Percentiles rank a stretch among this genome's conserved stretches.
These are phyloP conservation scores for Rhinatrema bivittatum DNA, from an alignment of 2,797 vertebrate species.

Conservation along the genomic window DNA sequence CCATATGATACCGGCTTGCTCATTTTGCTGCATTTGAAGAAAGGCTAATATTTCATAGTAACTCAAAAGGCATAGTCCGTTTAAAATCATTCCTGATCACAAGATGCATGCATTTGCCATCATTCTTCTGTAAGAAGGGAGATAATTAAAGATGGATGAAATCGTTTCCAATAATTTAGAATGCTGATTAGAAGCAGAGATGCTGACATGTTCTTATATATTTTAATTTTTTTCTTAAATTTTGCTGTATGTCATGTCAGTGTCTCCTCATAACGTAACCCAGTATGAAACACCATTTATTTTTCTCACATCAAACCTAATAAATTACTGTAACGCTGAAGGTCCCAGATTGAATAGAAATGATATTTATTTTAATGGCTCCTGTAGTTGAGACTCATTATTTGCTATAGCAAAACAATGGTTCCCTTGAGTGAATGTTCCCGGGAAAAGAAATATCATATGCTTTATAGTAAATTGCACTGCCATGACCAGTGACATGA, in stretches of 20 bases:
- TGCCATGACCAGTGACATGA: too few relatives aligned
- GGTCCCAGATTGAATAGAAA: too few relatives aligned
- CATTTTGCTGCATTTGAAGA: background rate
- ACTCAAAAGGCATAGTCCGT: constrained; percentile 5
- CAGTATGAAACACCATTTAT: background rate
- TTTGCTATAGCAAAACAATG: too few relatives aligned
- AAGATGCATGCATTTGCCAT: background rate
- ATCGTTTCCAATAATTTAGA: constrained; percentile 13
- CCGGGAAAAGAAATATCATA: too few relatives aligned
- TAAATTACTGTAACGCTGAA: too few relatives aligned
- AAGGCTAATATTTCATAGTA: constrained; percentile 13
- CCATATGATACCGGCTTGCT: too few relatives aligned
- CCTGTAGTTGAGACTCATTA: too few relatives aligned
- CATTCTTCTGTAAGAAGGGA: constrained; percentile 6
- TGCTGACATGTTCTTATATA: background rate
- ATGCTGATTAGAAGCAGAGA: background rate
- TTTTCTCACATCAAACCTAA: background rate
- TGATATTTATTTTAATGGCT: too few relatives aligned
- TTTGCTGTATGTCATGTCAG: too few relatives aligned
- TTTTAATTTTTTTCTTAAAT: too few relatives aligned
- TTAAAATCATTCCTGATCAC: constrained; percentile 2
- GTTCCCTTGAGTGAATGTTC: too few relatives aligned
- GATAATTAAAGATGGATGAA: constrained; percentile 7
- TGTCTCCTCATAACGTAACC: background rate
- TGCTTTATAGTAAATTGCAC: too few relatives aligned